These are phyloP conservation scores for Iphiclides podalirius DNA, from an alignment of 2,888 invertebrate species.

Conservation along the genomic window DNA sequence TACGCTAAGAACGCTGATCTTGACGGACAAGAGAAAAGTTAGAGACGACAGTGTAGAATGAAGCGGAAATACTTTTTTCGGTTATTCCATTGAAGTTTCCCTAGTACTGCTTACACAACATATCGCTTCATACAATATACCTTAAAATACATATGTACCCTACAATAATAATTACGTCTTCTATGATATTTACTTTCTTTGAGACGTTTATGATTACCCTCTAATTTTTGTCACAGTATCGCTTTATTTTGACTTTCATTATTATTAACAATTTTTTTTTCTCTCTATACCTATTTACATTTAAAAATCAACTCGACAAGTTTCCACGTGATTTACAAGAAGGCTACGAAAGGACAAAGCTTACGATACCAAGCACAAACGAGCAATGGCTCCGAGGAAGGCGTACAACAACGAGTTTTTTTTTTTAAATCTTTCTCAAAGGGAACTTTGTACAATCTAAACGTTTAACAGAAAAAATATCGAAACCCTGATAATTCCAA, in stretches of 20 bases:
- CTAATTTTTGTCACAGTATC: constrained; percentile 79
- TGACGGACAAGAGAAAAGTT: no score
- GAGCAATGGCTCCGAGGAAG: constrained; percentile 41
- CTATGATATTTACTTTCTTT: constrained; percentile 68
- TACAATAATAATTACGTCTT: constrained; percentile 72
- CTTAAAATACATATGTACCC: constrained; percentile 44
- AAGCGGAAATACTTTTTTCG: neutral
- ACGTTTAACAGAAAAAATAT: constrained; percentile 65
- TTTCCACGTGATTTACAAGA: constrained; percentile 33
- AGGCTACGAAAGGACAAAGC: constrained; percentile 60
- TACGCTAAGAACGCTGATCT: no score
- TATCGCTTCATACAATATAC: constrained; percentile 41
- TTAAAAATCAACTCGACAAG: constrained; percentile 49
- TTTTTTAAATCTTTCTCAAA: constrained; percentile 32
- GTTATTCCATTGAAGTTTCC: constrained; percentile 8
- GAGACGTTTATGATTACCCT: constrained; percentile 66
- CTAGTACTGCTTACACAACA: constrained; percentile 49
- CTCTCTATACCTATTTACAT: constrained; percentile 66
- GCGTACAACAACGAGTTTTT: constrained; percentile 40
- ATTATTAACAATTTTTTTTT: constrained; percentile 61
- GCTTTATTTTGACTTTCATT: constrained; percentile 78
- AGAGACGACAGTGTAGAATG: neutral
- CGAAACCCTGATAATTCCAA: constrained; percentile 78
- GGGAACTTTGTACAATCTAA: constrained; percentile 51
- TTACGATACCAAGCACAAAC: constrained; percentile 56